Evolutionary conservation across 2,888 invertebrate genomes (phyloP).

Genomic region (Cheilosia urbana): DNA sequence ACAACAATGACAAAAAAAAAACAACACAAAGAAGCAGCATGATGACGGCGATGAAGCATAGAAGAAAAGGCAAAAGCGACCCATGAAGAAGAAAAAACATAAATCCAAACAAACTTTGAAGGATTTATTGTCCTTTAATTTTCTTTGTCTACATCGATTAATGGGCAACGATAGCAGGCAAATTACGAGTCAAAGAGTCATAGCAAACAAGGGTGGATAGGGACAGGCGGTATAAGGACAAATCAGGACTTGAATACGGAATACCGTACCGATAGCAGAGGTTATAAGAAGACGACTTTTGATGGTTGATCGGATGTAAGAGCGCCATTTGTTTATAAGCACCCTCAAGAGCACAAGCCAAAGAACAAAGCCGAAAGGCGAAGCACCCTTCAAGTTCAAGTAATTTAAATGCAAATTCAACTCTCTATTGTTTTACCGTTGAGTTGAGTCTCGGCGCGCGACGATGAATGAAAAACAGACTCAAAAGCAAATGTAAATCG

Average conservation of each 20-base stretch:
- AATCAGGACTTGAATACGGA: constrained; percentile 11
- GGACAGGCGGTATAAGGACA: neutral
- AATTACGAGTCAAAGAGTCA: constrained; percentile 55
- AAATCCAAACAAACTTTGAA: constrained; percentile 72
- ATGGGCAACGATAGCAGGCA: constrained; percentile 67
- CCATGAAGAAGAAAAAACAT: constrained; percentile 30
- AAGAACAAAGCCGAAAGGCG: constrained; percentile 27
- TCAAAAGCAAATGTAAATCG: constrained; percentile 38
- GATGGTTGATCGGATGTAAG: constrained; percentile 66
- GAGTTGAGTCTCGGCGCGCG: neutral
- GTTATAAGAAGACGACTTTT: constrained; percentile 53
- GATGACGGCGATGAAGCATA: neutral
- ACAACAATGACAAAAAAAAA: neutral
- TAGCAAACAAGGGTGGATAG: neutral
- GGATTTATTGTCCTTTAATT: constrained; percentile 75
- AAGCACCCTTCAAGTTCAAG: constrained; percentile 68
- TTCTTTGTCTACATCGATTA: constrained; percentile 75
- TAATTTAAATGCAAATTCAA: constrained; percentile 74
- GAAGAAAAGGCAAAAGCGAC: neutral
- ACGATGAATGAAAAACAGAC: constrained; percentile 43
- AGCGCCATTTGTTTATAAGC: constrained; percentile 55
- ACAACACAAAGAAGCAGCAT: neutral
- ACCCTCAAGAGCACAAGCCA: constrained; percentile 29
- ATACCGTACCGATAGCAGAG: constrained; percentile 27
- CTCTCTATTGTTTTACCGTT: constrained; percentile 61